These are phyloP conservation scores for Gastrophryne carolinensis DNA, from an alignment of 2,797 vertebrate genomes.

Conservation along the genomic window DNA sequence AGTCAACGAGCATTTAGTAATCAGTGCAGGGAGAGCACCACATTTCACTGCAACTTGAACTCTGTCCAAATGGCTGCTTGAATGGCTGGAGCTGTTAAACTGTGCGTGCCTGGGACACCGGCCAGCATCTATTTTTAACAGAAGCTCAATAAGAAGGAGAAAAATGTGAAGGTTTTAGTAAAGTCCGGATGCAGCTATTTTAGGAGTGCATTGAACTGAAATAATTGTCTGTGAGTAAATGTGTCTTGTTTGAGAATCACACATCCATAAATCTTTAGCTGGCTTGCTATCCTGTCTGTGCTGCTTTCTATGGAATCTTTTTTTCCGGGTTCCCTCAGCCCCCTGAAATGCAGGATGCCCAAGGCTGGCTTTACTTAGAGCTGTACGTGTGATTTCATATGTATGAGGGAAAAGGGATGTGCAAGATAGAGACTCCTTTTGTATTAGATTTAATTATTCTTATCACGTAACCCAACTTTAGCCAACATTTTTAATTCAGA, in stretches of 20 bases:
- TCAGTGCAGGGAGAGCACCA: not conserved
- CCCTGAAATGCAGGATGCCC: not conserved
- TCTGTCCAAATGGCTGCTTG: not conserved
- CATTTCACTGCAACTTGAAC: slow-evolving; percentile 16
- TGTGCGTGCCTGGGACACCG: slow-evolving; percentile 51
- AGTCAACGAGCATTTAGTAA: slow-evolving; percentile 15
- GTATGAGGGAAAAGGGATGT: not conserved
- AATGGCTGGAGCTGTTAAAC: slow-evolving; percentile 24
- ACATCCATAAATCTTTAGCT: slow-evolving; percentile 29
- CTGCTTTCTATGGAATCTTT: not conserved
- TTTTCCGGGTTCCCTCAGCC: not conserved
- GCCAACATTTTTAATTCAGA: too few species aligned
- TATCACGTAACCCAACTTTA: too few species aligned
- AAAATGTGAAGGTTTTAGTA: slow-evolving; percentile 56
- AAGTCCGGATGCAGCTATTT: slow-evolving; percentile 53
- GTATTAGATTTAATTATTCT: too few species aligned
- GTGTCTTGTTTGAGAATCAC: slow-evolving; percentile 55
- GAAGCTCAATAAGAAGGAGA: slow-evolving; percentile 46
- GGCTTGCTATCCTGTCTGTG: slow-evolving; percentile 52
- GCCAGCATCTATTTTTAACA: slow-evolving; percentile 55
- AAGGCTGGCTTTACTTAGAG: not conserved
- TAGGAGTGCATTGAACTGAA: slow-evolving; percentile 51
- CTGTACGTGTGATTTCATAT: not conserved
- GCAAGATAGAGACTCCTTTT: too few species aligned
- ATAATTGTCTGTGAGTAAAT: slow-evolving; percentile 43